Base-by-base conservation (phyloP, 2,888 invertebrate genomes). In the Trichopria drosophilae region DNA sequence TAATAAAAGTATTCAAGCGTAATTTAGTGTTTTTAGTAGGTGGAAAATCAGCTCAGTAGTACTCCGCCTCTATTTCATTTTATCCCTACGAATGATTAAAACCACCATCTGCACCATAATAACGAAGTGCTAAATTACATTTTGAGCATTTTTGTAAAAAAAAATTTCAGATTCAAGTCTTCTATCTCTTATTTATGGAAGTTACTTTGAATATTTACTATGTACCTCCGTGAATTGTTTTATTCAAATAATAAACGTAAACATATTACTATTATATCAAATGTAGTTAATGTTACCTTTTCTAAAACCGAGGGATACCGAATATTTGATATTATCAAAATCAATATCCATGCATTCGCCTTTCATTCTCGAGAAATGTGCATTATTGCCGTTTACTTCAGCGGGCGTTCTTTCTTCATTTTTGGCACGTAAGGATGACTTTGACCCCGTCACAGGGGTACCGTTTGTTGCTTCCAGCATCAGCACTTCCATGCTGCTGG, bases 281-380 rank as follows among this genome's bases (percentile, higher is more conserved):
- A 3, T 6, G 26, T 9, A 13, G 10, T 6, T 12, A 7, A 15
- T 7, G 16, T 13, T 2, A 89, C 89, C 88, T 83, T 84, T 86
- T 66, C 83, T 81, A 61, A 84, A 83, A 26, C 65, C 90, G 51
- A 87, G 77, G 26, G 81, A 82, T 13, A 89, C 90, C 0, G 82
- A 85, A 66, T 86, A 88, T 0, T 82, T 82, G 56, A 91, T 80
- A 66, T 88, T 83, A 51, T 85, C 84, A 72, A 90, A 90, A 59
- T 82, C 80, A 55, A 91, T 83, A 67, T 90, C 87, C 24, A 89
- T 80, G 2, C 82, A 80, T 10, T 83, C 79, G 9, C 46, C 51
- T 10, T 57, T 52, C 4, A 40, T 54, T 39, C 49, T 55, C 2
- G 53, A 44, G 19, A 67, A 51, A 13, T 58, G 40, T n/a, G 51